Evolutionary conservation across 2,113 vertebrate genomes (phyloP).

Genomic region (Motacilla alba): DNA sequence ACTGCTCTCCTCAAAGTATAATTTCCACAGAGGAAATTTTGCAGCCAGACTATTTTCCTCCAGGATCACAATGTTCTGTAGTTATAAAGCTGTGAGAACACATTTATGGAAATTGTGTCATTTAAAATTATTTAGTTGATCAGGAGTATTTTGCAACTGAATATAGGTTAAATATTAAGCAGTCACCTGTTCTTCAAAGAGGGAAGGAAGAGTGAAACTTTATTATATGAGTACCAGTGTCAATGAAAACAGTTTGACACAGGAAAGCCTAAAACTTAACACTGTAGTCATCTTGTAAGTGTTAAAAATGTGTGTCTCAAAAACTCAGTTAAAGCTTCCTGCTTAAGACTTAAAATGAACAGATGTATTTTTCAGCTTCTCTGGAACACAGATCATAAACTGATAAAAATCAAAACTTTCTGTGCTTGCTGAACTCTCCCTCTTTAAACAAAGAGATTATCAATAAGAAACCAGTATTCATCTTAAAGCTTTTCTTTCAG

Average conservation of each 20-base stretch:
- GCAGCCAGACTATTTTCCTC: background rate
- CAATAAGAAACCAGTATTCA: background rate
- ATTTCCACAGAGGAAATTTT: background rate
- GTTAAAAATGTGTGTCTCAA: background rate
- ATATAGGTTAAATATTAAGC: background rate
- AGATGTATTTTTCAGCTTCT: background rate
- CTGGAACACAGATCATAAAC: background rate
- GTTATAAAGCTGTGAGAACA: background rate
- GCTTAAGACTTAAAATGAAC: background rate
- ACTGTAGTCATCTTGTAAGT: background rate
- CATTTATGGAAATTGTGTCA: background rate
- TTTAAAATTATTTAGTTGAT: background rate
- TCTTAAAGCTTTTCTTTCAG: background rate
- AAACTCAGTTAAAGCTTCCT: background rate
- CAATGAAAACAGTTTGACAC: background rate
- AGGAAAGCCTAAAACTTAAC: background rate
- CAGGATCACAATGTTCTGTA: background rate
- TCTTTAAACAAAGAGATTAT: background rate
- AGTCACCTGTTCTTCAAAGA: background rate
- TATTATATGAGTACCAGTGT: background rate
- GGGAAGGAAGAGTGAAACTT: background rate
- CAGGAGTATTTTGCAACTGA: background rate
- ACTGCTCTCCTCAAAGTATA: background rate
- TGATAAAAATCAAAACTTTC: conserved; percentile 11
- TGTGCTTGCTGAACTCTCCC: background rate